Base-by-base conservation (phyloP, 2,888 invertebrate species). In the Meteorus cinctellus region DNA sequence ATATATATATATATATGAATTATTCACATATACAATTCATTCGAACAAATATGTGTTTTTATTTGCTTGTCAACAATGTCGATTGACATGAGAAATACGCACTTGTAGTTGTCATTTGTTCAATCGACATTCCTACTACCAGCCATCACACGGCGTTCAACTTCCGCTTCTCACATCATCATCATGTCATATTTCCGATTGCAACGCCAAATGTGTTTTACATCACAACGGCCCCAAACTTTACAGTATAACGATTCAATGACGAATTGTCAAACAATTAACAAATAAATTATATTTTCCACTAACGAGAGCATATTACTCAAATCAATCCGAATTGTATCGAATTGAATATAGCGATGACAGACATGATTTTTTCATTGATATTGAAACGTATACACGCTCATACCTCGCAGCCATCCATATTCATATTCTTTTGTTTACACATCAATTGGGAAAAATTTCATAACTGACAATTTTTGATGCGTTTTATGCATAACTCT, bases 1-100 rank as follows among this genome's bases (percentile, higher is more conserved):
- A 48, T n/a, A 48, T 4, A 27, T 5, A 62, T 62, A 27, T 1
- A 27, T 5, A 62, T 62, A 27, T 1, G 31, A 14, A 62, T 62
- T 55, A 55, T 16, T 55, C 12, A 24, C 1, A 10, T 19, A 59
- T 8, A 19, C 8, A 19, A 10, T 2, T 24, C 6, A 59, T 19
- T 16, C 59, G 24, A 14, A 24, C 41, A 34, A 55, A 55, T 62
- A 59, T 27, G 48, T 63, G 63, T 27, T 65, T 27, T 63, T 69
- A 51, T 70, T 24, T 36, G 14, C 36, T 55, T 63, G 62, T 75
- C 45, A 27, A 65, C 55, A 45, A 31, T 4, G 31, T 12, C 80
- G 85, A 88, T 88, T 87, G 88, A 88, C 88, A 82, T 88, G 88
- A 83, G 86, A 89, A 89, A 82, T 80, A 80, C 74, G 79, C 86